Base-by-base conservation (phyloP, 2,888 invertebrate genomes). In the Drepana falcataria region DNA sequence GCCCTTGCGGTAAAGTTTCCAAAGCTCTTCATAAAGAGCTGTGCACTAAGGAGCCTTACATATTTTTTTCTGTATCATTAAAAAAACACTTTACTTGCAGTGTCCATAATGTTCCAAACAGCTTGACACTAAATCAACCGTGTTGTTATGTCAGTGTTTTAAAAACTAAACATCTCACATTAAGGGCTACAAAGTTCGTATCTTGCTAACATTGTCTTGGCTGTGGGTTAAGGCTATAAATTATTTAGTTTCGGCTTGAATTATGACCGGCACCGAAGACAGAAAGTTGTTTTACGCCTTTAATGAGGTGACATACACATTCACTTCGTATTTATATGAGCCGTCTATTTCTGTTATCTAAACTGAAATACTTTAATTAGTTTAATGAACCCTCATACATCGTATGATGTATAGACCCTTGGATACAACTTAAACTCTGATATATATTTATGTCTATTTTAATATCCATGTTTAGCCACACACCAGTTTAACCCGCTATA, bases 221-320 rank as follows among this genome's bases (percentile, higher is more conserved):
- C 75, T 78, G 77, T 73, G 77, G 77, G 81, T 85, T 81, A 82
- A 70, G 66, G 75, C 72, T 75, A 73, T 89, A 87, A 88, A 87
- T 87, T 87, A 87, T 87, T 77, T 86, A 81, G 80, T 73, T 79
- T 75, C 61, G 64, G 71, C 65, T 67, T 83, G 81, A 87, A 68
- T 86, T 84, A 87, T 80, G 66, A 77, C 68, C 71, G 68, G 64
- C 64, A 66, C 66, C 71, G 77, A 77, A 73, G 84, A 81, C 81
- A 79, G 79, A 75, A 75, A 75, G 85, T 82, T 85, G 84, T 83
- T 78, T 81, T 73, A 78, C 65, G 73, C 69, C 69, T 73, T 77
- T 79, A 78, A 82, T 75, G 74, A 78, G 71, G 70, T 76, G 77
- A 79, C 70, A 74, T 77, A 77, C 75, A 70, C 69, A 69, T 73